phyloP scores from a whole-genome alignment of 2,113 vertebrate genomes.

The Lutjanus erythropterus region DNA sequence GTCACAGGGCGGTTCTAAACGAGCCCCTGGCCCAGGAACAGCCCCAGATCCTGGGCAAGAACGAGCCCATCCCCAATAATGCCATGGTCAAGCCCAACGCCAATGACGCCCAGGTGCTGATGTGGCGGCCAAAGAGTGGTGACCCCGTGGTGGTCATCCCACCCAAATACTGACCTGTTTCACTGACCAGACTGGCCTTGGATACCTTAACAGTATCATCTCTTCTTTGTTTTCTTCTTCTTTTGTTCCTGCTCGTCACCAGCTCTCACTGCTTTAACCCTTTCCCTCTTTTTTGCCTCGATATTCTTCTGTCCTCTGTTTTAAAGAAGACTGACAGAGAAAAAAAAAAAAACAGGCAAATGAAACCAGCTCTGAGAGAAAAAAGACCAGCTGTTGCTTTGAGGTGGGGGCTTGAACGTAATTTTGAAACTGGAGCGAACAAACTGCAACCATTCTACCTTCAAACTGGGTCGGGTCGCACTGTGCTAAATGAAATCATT shows the following conservation, averaged over 20 bases:
- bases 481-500: constrained; percentile 87
- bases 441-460: constrained; percentile 92
- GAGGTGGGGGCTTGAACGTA: constrained; percentile 36
- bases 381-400: constrained; percentile 48
- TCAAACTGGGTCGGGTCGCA: constrained; percentile 89
- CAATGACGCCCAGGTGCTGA: constrained; percentile 98
- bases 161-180: constrained; percentile 87
- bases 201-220: constrained; percentile 69
- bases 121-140: constrained; percentile 96
- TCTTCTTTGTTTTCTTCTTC: constrained; percentile 23
- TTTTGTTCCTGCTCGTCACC: constrained; percentile 54
- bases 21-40: constrained; percentile 93
- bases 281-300: constrained; percentile 30
- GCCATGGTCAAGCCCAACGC: constrained; percentile 98
- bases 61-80: constrained; percentile 92
- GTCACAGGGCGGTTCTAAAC: constrained; percentile 89
- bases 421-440: constrained; percentile 82
- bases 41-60: constrained; percentile 92
- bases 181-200: constrained; percentile 73
- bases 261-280: constrained; percentile 56
- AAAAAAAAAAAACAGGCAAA: constrained; percentile 21
- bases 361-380: constrained; percentile 60
- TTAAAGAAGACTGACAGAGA: constrained; percentile 22
- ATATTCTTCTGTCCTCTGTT: constrained; percentile 31
- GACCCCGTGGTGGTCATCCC: constrained; percentile 94